A percentile compares a stretch with the other conserved stretches of the same genome.
These are phyloP conservation scores for Maniola hyperantus DNA, from an alignment of 2,888 invertebrate genomes.

Conservation along the genomic window DNA sequence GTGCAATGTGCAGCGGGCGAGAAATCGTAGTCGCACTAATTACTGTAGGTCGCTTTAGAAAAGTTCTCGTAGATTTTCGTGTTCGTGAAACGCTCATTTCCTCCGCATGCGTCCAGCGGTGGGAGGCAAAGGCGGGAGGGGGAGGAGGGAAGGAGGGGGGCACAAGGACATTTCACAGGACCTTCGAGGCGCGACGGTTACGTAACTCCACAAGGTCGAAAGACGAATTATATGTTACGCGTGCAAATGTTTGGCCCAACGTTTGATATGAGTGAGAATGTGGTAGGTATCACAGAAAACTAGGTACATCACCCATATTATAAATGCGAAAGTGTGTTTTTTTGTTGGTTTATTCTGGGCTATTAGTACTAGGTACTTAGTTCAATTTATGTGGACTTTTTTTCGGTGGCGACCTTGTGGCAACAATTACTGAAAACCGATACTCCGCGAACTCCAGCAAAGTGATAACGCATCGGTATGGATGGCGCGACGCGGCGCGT, in stretches of 20 bases:
- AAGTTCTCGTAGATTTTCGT: not conserved
- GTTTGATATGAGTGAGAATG: not conserved
- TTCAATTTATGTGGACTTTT: no score
- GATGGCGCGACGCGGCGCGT: no score
- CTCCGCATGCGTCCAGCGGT: conserved; percentile 10
- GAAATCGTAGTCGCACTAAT: no score
- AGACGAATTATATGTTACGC: conserved; percentile 16
- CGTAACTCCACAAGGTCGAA: conserved; percentile 49
- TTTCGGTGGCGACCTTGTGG: no score
- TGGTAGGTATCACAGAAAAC: not conserved
- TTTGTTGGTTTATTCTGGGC: no score
- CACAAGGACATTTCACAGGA: conserved; percentile 54
- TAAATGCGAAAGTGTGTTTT: not conserved
- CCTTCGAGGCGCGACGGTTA: conserved; percentile 68
- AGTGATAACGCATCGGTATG: no score
- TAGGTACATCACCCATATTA: no score
- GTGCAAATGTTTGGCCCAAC: conserved; percentile 10
- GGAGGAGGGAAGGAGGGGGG: conserved; percentile 34
- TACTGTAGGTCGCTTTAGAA: not conserved
- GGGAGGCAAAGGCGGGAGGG: no score
- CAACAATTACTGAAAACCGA: no score
- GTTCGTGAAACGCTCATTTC: conserved; percentile 15
- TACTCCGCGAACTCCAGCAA: no score
- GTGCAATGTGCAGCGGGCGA: no score
- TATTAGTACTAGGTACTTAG: no score